phyloP scores from a whole-genome alignment of 2,888 invertebrate genomes.

The Watsonalla binaria region DNA sequence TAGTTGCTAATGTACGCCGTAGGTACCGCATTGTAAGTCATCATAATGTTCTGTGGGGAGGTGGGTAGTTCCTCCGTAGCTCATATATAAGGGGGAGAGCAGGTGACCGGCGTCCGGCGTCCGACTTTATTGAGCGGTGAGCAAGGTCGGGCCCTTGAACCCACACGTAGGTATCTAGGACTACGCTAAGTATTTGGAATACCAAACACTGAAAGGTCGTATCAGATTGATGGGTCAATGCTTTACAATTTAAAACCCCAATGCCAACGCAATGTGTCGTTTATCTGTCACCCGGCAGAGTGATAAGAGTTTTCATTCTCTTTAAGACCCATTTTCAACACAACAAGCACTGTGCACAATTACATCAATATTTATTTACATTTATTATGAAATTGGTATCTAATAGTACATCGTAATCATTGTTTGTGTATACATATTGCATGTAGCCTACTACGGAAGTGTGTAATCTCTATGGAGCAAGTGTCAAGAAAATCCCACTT shows the following conservation, averaged over 20 bases:
- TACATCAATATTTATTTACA: too few species aligned
- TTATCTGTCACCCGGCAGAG: neutral
- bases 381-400: too few species aligned
- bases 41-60: slow-evolving; percentile 26
- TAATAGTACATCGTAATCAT: too few species aligned
- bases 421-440: too few species aligned
- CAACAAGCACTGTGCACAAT: too few species aligned
- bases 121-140: slow-evolving; percentile 88
- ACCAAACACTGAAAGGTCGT: slow-evolving; percentile 38
- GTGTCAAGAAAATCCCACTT: too few species aligned
- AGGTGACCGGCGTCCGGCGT: slow-evolving; percentile 82
- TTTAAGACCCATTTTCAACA: neutral
- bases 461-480: too few species aligned
- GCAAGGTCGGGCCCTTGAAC: slow-evolving; percentile 96
- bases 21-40: slow-evolving; percentile 33
- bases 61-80: slow-evolving; percentile 17
- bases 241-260: slow-evolving; percentile 25
- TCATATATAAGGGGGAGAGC: slow-evolving; percentile 29
- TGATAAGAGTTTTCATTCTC: neutral
- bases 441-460: too few species aligned
- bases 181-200: slow-evolving; percentile 27
- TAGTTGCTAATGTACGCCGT: neutral
- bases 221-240: slow-evolving; percentile 32
- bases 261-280: slow-evolving; percentile 6
- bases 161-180: slow-evolving; percentile 59